Evolutionary conservation across 2,797 vertebrate genomes (phyloP), one percentile per base, ranked within the genome.

Genomic region (Schizopygopsis pylzovi): DNA sequence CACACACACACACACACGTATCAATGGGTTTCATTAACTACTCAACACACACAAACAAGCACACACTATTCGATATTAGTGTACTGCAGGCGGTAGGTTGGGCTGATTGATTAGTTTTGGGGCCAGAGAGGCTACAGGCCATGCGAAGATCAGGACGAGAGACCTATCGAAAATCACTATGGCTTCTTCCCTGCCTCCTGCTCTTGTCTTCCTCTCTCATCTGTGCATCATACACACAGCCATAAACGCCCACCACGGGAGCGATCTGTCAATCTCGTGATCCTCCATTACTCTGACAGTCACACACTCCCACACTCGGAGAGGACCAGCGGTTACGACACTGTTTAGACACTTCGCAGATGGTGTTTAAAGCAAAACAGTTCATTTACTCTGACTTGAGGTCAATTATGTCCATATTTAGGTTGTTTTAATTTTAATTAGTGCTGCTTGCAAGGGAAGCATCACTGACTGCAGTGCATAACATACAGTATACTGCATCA

Each of bases 121-220:
- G 59, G 83, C 82, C 56, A 52, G 45, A 92, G 93, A 90, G 93
- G 95, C 95, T 91, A 91, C 93, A 88, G 94, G 95, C 94, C 92
- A 94, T 92, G 89, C 90, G 87, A 91, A 92, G 91, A 91, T 86
- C 87, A 93, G 92, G 91, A 92, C 89, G 93, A 92, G 90, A 94
- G 94, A 94, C 94, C 93, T 95, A 95, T 94, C 71, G 94, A 92
- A 95, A 95, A 95, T 95, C 94, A 93, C 91, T 95, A 91, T 89
- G 91, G 88, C 89, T 83, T 88, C 89, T n/a, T n/a, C n/a, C n/a
- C n/a, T n/a, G n/a, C n/a, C n/a, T n/a, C n/a, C n/a, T 71, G 63
- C 65, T 79, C 43, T 7, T 25, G 54, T 71, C 65, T 73, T 16
- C n/a, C 67, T 83, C 77, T 84, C 43, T 79, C 73, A 67, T 85